phyloP scores from a whole-genome alignment of 2,888 invertebrate species.

The Heliconius cydno region DNA sequence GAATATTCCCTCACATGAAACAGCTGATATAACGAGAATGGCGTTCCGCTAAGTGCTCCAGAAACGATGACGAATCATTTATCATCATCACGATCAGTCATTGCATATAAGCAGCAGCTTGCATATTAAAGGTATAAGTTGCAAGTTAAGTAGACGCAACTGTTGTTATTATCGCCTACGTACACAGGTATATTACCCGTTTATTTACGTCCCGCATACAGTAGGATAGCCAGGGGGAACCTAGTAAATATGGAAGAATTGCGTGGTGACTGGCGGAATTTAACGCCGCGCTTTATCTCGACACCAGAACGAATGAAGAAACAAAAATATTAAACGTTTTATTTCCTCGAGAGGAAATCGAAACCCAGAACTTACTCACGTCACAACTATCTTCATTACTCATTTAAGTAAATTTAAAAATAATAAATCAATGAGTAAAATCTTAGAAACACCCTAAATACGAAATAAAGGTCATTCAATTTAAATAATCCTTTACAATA shows the following conservation, averaged over 20 bases:
- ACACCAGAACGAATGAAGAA: too few species aligned
- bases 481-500: constrained; percentile 30
- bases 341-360: too few species aligned
- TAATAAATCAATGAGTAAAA: neutral
- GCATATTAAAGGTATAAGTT: constrained; percentile 7
- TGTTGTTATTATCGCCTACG: neutral
- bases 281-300: too few species aligned
- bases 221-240: too few species aligned
- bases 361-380: too few species aligned
- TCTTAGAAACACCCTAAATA: constrained; percentile 6
- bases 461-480: constrained; percentile 28
- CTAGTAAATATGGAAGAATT: too few species aligned
- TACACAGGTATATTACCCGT: too few species aligned
- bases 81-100: constrained; percentile 43
- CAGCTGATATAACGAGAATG: constrained; percentile 61
- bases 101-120: constrained; percentile 8
- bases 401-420: neutral
- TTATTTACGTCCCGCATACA: too few species aligned
- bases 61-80: constrained; percentile 31
- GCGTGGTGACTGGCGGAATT: too few species aligned
- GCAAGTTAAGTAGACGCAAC: neutral
- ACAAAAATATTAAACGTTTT: too few species aligned
- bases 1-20: constrained; percentile 47
- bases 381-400: too few species aligned
- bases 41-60: constrained; percentile 32